Percentiles rank a stretch among this genome's conserved stretches.
These are phyloP conservation scores for Lasioglossum malachurum DNA, from an alignment of 2,888 invertebrate species.

Conservation along the genomic window DNA sequence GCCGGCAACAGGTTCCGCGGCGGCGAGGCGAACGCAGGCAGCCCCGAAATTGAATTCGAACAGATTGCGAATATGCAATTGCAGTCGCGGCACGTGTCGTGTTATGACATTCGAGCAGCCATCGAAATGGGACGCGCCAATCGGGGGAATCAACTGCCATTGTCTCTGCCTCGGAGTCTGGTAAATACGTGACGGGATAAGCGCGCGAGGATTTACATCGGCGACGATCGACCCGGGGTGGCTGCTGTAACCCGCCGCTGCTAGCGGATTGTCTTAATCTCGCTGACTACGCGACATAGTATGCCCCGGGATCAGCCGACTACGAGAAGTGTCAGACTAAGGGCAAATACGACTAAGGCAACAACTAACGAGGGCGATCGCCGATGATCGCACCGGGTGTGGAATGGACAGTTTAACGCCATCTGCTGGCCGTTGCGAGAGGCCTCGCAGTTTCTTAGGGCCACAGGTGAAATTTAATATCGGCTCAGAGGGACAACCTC, in stretches of 20 bases:
- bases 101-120: constrained; percentile 62
- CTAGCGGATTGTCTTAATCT: not conserved
- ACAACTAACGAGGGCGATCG: not conserved
- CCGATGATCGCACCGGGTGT: not conserved
- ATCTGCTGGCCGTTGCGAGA: not conserved
- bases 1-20: constrained; percentile 75
- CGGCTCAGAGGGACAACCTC: constrained; percentile 40
- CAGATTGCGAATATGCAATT: constrained; percentile 66
- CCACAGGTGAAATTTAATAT: constrained; percentile 65
- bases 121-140: constrained; percentile 25
- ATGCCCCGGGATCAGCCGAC: not conserved
- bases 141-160: constrained; percentile 46
- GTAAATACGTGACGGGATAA: constrained; percentile 35
- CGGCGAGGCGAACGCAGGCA: constrained; percentile 38
- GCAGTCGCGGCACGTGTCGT: constrained; percentile 66
- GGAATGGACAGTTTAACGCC: not conserved
- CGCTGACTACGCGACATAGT: not conserved
- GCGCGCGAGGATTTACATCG: constrained; percentile 7
- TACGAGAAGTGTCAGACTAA: not conserved
- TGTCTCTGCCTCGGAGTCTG: constrained; percentile 31
- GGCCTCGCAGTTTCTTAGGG: constrained; percentile 9
- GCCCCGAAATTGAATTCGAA: constrained; percentile 61
- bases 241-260: not conserved
- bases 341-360: not conserved
- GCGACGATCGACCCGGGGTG: not conserved